Conservation (phyloP, 2,888 invertebrate genomes). For the Gibbula magus region DNA sequence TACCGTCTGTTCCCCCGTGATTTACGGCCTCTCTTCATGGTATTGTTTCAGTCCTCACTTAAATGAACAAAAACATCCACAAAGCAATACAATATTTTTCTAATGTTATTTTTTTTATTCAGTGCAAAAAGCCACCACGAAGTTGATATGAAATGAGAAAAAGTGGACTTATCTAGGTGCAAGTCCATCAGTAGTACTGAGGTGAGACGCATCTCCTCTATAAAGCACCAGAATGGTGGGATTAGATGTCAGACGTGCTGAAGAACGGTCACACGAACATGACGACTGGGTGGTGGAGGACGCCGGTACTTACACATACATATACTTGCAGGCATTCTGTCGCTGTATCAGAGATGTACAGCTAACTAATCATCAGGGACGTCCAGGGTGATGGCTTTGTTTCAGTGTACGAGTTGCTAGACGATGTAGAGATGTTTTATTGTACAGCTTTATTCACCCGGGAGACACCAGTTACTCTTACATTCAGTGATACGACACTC, state of each 20-base stretch:
- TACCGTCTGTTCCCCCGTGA: not conserved
- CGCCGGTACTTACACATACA: too few relatives aligned
- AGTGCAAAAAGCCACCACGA: not conserved
- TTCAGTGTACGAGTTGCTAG: too few relatives aligned
- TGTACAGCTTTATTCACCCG: too few relatives aligned
- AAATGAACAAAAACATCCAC: not conserved
- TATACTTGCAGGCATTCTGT: too few relatives aligned
- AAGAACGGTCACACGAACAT: not conserved
- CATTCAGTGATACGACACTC: too few relatives aligned
- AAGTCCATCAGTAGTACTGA: not conserved
- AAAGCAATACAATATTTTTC: conserved; percentile 4
- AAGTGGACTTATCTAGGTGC: not conserved
- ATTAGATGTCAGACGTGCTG: not conserved
- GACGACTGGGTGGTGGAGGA: not conserved
- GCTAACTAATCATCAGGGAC: too few relatives aligned
- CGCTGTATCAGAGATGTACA: too few relatives aligned
- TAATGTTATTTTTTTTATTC: not conserved
- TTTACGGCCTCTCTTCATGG: not conserved
- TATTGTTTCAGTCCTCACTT: not conserved
- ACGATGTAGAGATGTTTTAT: too few relatives aligned
- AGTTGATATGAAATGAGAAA: not conserved
- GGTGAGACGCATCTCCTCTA: not conserved
- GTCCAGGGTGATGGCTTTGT: too few relatives aligned
- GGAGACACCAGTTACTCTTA: too few relatives aligned
- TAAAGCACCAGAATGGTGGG: not conserved